These are phyloP conservation scores for Sandelia bainsii DNA, from an alignment of 2,797 vertebrate genomes.

Conservation along the genomic window DNA sequence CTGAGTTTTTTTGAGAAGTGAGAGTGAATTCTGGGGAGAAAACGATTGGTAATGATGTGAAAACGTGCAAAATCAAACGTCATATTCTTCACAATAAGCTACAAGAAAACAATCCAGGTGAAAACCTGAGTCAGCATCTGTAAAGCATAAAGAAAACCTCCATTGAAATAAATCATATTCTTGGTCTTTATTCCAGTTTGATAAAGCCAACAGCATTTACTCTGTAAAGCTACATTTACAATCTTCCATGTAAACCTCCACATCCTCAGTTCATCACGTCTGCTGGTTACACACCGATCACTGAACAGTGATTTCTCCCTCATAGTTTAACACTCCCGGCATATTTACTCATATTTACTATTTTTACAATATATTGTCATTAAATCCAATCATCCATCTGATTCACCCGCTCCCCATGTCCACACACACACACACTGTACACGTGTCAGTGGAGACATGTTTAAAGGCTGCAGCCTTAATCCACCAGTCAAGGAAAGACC, in stretches of 20 bases:
- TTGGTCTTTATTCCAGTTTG: slow-evolving; percentile 75
- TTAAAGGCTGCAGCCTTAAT: slow-evolving; percentile 21
- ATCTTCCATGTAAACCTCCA: slow-evolving; percentile 50
- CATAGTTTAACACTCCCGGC: slow-evolving; percentile 61
- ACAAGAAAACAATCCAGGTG: not conserved
- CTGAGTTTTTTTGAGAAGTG: too few relatives aligned
- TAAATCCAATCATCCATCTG: slow-evolving; percentile 57
- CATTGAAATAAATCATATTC: slow-evolving; percentile 29
- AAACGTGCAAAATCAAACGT: too few relatives aligned
- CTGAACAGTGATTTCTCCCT: slow-evolving; percentile 57
- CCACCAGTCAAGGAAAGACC: slow-evolving; percentile 26
- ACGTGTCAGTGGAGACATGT: slow-evolving; percentile 35
- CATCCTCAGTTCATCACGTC: slow-evolving; percentile 34
- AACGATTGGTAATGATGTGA: too few relatives aligned
- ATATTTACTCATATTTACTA: slow-evolving; percentile 63
- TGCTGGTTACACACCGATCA: slow-evolving; percentile 43
- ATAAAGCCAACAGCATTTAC: slow-evolving; percentile 40
- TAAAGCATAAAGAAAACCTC: not conserved
- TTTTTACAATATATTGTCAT: slow-evolving; percentile 66
- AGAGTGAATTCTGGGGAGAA: too few relatives aligned
- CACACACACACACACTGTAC: slow-evolving; percentile 53
- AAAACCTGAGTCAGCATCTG: not conserved
- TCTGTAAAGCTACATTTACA: slow-evolving; percentile 40
- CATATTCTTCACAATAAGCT: too few relatives aligned
- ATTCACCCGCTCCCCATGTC: not conserved